Evolutionary conservation across 64 coral and sea anemone species (phyloP).

Genomic region (Montipora capricornis): DNA sequence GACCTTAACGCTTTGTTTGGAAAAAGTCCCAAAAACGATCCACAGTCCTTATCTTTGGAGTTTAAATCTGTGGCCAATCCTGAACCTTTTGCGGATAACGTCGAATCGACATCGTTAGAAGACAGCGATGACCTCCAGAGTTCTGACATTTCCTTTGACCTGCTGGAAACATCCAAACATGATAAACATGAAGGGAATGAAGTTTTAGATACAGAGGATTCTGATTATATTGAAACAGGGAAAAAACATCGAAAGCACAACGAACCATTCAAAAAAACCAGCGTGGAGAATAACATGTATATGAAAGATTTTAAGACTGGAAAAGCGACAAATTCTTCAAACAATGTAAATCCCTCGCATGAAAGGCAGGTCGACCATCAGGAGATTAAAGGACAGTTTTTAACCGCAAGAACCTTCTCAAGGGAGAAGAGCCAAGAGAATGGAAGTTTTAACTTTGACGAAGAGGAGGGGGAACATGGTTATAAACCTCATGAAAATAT

Average conservation of each 20-base stretch:
- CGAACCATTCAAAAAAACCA: not conserved
- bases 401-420: not conserved
- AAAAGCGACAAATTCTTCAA: not conserved
- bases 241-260: not conserved
- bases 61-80: not conserved
- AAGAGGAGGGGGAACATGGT: not conserved
- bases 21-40: not conserved
- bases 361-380: not conserved
- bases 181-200: not conserved
- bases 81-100: not conserved
- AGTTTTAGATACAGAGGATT: not conserved
- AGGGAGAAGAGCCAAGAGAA: not conserved
- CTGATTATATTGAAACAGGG: not conserved
- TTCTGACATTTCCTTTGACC: not conserved
- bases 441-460: not conserved
- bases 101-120: not conserved
- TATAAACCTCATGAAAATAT: not conserved
- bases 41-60: constrained; percentile 3
- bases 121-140: not conserved
- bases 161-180: not conserved
- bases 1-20: constrained; percentile 11
- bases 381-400: not conserved
- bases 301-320: not conserved
- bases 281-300: not conserved
- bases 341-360: not conserved